phyloP scores from a whole-genome alignment of 2,797 vertebrate genomes.

The Sebastes itinus region DNA sequence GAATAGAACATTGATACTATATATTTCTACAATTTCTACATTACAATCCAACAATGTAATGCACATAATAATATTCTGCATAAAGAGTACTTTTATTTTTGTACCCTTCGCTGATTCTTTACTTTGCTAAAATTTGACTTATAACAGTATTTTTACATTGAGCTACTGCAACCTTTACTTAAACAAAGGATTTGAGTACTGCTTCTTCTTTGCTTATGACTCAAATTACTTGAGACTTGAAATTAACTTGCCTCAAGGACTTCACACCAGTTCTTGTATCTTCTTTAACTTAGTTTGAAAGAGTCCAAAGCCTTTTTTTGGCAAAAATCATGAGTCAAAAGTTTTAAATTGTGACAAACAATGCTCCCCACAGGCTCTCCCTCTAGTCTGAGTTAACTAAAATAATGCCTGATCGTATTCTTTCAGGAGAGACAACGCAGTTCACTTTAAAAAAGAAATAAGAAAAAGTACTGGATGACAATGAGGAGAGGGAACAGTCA shows the following conservation, averaged over 20 bases:
- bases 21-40: too few species aligned
- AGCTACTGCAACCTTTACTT: background rate
- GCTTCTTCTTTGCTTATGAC: background rate
- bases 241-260: too few species aligned
- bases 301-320: too few species aligned
- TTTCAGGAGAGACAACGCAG: constrained; percentile 11
- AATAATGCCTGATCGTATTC: constrained; percentile 4
- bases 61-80: background rate
- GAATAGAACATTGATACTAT: background rate
- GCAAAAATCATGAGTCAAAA: constrained; percentile 38
- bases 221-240: background rate
- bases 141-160: too few species aligned
- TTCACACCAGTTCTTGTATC: background rate
- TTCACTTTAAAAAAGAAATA: constrained; percentile 16
- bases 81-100: background rate
- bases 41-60: background rate
- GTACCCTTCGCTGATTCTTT: background rate
- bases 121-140: background rate
- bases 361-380: constrained; percentile 19
- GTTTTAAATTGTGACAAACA: constrained; percentile 40
- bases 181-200: background rate
- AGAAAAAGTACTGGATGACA: constrained; percentile 4
- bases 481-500: background rate
- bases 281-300: background rate
- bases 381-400: background rate